These are phyloP conservation scores for Sula dactylatra DNA, from an alignment of 2,113 vertebrate genomes.

Conservation along the genomic window DNA sequence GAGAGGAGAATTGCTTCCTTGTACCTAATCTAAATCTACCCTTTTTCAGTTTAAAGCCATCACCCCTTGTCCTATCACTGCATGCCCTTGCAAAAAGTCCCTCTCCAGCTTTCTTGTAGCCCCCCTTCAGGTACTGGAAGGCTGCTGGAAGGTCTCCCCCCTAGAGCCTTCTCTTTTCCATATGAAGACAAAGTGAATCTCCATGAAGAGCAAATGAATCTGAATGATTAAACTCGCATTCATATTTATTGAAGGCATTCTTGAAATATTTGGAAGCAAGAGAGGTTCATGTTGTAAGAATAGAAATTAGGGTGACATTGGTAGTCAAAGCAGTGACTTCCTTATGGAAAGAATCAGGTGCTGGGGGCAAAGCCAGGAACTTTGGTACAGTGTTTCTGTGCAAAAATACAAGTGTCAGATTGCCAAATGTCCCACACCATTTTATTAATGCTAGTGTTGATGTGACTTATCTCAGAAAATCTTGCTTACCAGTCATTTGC, in stretches of 20 bases:
- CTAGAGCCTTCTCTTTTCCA: no score
- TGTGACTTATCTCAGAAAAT: no score
- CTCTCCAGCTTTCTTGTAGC: no score
- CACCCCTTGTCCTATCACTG: no score
- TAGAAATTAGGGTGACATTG: constrained; percentile 50
- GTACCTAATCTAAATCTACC: no score
- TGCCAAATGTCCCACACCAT: rapidly evolving
- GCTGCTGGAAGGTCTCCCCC: no score
- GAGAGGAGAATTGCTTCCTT: no score
- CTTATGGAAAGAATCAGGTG: not conserved
- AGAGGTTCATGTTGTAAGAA: not conserved
- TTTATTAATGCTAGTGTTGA: rapidly evolving
- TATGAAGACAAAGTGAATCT: no score
- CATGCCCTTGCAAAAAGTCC: no score
- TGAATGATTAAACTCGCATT: constrained; percentile 47
- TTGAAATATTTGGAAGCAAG: constrained; percentile 6
- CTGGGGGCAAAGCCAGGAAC: not conserved
- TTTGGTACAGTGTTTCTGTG: not conserved
- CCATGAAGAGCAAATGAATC: not conserved
- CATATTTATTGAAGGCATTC: constrained; percentile 25
- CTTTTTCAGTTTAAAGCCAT: no score
- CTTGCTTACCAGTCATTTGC: rapidly evolving
- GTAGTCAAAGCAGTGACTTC: not conserved
- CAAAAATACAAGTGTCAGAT: rapidly evolving
- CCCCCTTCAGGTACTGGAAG: no score